Evolutionary conservation across 2,113 vertebrate species (phyloP), one percentile per base, ranked within the genome.

Genomic region (Dipodomys stephensi): DNA sequence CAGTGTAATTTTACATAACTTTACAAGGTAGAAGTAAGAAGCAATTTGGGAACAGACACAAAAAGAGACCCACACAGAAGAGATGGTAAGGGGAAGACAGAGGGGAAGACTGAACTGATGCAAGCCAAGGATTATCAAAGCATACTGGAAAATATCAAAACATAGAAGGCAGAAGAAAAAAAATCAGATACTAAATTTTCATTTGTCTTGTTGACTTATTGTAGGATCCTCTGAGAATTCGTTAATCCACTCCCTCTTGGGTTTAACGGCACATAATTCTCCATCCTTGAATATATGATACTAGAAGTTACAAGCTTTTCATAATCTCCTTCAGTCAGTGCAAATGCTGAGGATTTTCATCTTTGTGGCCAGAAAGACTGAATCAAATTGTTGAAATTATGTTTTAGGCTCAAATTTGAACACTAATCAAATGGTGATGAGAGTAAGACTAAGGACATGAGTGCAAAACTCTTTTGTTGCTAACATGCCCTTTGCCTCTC

Each of bases 251-350:
- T 49, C 1, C 7, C 12, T n/a, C 30, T 65, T 69, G 18, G 13
- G n/a, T 8, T 85, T 60, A 2, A 30, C 35, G 0, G 18, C 16
- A 62, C 13, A 79, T 79, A 35, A 65, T 64, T 73, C 73, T 57
- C 9, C 78, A 5, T 30, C 30, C 69, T 88, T 83, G 2, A 91
- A 35, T 67, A 72, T 27, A 57, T 69, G 22, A 57, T 4, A 53
- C 60, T 71, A 79, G 90, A n/a, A 83, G 32, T n/a, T 92, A 64
- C 49, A 25, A 76, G 69, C 32, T 83, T 88, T 77, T 71, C 79
- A 91, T 80, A 53, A 88, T 71, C 20, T 62, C 12, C 57, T 92
- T 91, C 88, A 64, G 28, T 57, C 23, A 79, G 2, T 80, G 6
- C 46, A 16, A 73, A 3, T 65, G 44, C 49, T 72, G 60, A 65